Percentiles rank a stretch among this genome's conserved stretches.
Conservation (phyloP, 1,140 invertebrate genomes). For the Cryptotermes secundus region DNA sequence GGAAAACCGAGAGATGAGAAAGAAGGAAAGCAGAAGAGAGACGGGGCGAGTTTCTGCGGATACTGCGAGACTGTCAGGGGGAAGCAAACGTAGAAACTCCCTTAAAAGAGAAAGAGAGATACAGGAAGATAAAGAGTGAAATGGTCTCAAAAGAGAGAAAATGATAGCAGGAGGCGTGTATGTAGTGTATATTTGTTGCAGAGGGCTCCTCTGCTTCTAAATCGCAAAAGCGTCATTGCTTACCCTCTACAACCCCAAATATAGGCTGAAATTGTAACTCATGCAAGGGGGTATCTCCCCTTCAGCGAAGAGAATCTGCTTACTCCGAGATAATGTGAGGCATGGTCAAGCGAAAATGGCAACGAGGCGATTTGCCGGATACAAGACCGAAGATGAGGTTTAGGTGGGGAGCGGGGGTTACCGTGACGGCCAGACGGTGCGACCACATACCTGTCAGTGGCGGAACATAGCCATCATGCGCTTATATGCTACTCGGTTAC, state of each 20-base stretch:
- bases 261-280: neutral
- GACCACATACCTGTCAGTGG: neutral
- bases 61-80: constrained; percentile 19
- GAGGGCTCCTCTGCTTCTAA: neutral
- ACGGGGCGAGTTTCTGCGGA: constrained; percentile 20
- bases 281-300: neutral
- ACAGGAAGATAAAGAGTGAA: neutral
- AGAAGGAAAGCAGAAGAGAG: constrained; percentile 9
- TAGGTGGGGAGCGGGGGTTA: too few relatives aligned
- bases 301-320: constrained; percentile 25
- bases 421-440: neutral
- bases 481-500: too few relatives aligned
- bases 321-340: constrained; percentile 34
- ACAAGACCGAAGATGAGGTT: neutral
- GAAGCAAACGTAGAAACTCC: constrained; percentile 15
- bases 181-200: neutral
- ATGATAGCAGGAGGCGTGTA: neutral
- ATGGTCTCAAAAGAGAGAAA: neutral
- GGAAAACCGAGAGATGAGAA: constrained; percentile 26
- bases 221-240: constrained; percentile 3
- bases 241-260: neutral
- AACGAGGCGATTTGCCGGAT: neutral
- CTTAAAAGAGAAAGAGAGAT: constrained; percentile 7
- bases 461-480: too few relatives aligned
- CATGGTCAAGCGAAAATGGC: constrained; percentile 20